phyloP scores from a whole-genome alignment of 2,888 invertebrate genomes.

The Lymantria dispar region DNA sequence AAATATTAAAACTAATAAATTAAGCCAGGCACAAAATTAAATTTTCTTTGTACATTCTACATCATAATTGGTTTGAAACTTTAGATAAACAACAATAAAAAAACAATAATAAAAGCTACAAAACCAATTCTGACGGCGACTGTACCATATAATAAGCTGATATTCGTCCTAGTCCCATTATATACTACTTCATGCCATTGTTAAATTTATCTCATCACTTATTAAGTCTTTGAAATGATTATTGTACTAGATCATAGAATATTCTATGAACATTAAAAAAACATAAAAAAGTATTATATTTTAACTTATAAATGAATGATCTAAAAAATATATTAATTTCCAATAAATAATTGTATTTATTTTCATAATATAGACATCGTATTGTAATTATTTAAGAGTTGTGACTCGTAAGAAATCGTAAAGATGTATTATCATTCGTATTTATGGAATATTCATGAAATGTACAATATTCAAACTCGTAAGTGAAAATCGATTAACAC shows the following conservation, averaged over 20 bases:
- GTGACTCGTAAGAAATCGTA: too few relatives aligned
- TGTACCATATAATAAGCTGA: slow-evolving; percentile 44
- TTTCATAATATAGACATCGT: too few relatives aligned
- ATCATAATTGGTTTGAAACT: slow-evolving; percentile 49
- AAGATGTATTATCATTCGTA: too few relatives aligned
- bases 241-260: slow-evolving; percentile 28
- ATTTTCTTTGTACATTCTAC: slow-evolving; percentile 39
- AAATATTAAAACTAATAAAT: slow-evolving; percentile 16
- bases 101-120: not conserved
- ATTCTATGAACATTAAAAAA: not conserved
- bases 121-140: slow-evolving; percentile 45
- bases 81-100: slow-evolving; percentile 9
- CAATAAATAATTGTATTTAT: too few relatives aligned
- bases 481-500: slow-evolving; percentile 52
- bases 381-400: too few relatives aligned
- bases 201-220: slow-evolving; percentile 47
- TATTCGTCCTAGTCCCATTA: slow-evolving; percentile 52
- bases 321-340: too few relatives aligned
- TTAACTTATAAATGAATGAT: not conserved
- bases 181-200: slow-evolving; percentile 48
- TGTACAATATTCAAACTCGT: slow-evolving; percentile 45
- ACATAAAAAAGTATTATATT: not conserved
- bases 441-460: not conserved
- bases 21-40: slow-evolving; percentile 33
- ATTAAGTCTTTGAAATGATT: slow-evolving; percentile 47